Conservation (phyloP, 1,140 invertebrate genomes). For the Caenorhabditis remanei region DNA sequence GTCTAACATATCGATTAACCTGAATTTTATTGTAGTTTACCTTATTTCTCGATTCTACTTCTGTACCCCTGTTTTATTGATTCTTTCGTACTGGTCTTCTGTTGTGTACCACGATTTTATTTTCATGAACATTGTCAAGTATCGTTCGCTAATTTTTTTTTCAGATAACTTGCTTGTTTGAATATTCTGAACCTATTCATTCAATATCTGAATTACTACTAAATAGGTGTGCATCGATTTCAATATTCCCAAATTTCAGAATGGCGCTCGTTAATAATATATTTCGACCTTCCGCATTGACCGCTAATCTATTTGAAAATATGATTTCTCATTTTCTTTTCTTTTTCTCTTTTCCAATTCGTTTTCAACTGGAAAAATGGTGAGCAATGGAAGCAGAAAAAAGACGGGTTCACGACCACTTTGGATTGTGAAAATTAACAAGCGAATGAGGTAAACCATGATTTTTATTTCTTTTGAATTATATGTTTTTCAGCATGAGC, state of each 20-base stretch:
- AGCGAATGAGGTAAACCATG: not conserved
- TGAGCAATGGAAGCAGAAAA: not conserved
- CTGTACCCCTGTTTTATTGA: slow-evolving; percentile 13
- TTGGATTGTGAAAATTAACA: slow-evolving; percentile 17
- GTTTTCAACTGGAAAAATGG: not conserved
- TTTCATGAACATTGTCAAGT: not conserved
- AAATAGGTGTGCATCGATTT: too few relatives aligned
- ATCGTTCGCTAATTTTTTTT: not conserved
- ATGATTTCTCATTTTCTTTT: not conserved
- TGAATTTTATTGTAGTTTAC: not conserved
- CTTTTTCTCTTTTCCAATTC: not conserved
- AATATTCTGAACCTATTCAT: too few relatives aligned
- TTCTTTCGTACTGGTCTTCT: not conserved
- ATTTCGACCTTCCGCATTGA: not conserved
- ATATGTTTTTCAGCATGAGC: not conserved
- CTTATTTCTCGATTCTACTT: not conserved
- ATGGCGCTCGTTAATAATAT: too few relatives aligned
- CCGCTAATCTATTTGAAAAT: not conserved
- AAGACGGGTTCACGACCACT: not conserved
- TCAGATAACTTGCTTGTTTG: too few relatives aligned
- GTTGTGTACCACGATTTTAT: not conserved
- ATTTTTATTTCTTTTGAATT: not conserved
- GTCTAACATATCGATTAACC: slow-evolving; percentile 28
- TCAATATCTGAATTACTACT: too few relatives aligned
- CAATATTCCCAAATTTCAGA: not conserved